Conservation (phyloP, 2,797 vertebrate species). For the Labroides dimidiatus region DNA sequence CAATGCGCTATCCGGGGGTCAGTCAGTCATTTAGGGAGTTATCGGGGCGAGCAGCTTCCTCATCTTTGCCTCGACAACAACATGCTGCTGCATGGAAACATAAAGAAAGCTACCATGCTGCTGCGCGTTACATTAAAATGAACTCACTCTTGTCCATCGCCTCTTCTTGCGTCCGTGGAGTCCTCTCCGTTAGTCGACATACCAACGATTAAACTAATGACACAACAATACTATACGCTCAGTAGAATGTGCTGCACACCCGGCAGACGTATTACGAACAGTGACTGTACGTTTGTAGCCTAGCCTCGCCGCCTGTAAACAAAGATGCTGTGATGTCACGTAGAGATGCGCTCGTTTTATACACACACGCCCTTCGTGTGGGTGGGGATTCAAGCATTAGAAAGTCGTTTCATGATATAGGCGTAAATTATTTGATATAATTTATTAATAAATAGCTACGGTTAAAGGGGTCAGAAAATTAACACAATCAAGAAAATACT, state of each 20-base stretch:
- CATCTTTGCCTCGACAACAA: slow-evolving; percentile 15
- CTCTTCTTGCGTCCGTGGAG: slow-evolving; percentile 66
- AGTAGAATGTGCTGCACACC: background rate
- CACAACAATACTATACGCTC: too few relatives aligned
- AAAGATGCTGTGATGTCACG: slow-evolving; percentile 52
- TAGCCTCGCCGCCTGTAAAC: slow-evolving; percentile 28
- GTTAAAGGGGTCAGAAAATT: too few relatives aligned
- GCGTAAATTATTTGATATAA: too few relatives aligned
- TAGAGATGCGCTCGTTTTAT: slow-evolving; percentile 5
- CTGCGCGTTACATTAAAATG: background rate
- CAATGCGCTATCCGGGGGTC: too few relatives aligned
- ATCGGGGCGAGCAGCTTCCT: background rate
- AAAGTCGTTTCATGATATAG: too few relatives aligned
- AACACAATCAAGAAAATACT: too few relatives aligned
- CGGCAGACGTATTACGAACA: background rate
- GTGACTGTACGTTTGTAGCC: background rate
- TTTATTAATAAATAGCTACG: too few relatives aligned
- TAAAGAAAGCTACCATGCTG: slow-evolving; percentile 3
- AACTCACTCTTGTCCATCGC: slow-evolving; percentile 72
- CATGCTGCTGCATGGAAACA: background rate
- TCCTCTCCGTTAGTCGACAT: slow-evolving; percentile 75
- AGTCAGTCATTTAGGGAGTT: too few relatives aligned
- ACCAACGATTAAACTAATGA: background rate
- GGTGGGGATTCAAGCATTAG: background rate
- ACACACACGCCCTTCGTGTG: background rate